Conservation (phyloP, 2,113 vertebrate genomes). For the Mobula birostris region DNA sequence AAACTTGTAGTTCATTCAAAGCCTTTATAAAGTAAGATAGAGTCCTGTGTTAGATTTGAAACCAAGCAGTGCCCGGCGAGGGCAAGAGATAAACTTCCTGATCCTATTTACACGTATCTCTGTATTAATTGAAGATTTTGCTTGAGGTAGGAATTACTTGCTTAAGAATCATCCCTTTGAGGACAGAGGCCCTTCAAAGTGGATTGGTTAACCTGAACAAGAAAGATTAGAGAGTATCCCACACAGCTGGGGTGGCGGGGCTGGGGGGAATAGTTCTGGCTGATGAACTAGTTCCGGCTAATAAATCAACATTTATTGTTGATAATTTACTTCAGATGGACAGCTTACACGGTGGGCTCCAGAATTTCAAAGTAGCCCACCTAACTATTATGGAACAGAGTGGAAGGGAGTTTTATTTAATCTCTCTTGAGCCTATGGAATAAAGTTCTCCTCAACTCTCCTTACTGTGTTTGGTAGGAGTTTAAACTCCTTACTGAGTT, state of each 20-base stretch:
- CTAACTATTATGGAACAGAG: not conserved
- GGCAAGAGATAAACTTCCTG: not conserved
- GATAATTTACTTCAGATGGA: not conserved
- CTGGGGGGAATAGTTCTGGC: not conserved
- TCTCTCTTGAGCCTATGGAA: not conserved
- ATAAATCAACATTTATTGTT: not conserved
- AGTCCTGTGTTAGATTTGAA: not conserved
- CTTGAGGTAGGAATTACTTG: not conserved
- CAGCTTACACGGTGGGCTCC: not conserved
- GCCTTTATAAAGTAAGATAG: not conserved
- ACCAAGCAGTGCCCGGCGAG: not conserved
- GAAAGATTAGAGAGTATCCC: not conserved
- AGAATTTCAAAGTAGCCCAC: not conserved
- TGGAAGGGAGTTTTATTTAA: not conserved
- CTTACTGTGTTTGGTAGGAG: not conserved
- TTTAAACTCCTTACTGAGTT: not conserved
- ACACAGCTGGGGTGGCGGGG: not conserved
- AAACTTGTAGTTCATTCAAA: not conserved
- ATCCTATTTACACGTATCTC: not conserved
- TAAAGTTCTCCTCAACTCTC: not conserved
- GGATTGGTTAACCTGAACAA: not conserved
- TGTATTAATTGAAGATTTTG: not conserved
- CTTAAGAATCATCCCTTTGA: slow-evolving; percentile 1
- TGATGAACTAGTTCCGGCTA: not conserved
- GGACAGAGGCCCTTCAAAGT: not conserved